A percentile compares a stretch with the other conserved stretches of the same genome.
These are phyloP conservation scores for Cyprinus carpio DNA, from an alignment of 2,113 vertebrate species.

Conservation along the genomic window DNA sequence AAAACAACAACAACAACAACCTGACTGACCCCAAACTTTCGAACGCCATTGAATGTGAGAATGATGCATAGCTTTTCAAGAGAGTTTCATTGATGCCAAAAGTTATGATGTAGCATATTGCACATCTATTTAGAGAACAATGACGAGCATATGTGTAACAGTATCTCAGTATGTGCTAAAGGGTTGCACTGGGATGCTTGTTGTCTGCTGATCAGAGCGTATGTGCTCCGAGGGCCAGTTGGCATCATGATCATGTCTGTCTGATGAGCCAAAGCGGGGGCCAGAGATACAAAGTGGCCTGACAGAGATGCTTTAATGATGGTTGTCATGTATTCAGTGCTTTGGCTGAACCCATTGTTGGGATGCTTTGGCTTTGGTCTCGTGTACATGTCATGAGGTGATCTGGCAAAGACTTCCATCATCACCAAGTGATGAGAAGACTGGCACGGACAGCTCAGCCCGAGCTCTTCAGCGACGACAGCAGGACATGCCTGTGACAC, in stretches of 20 bases:
- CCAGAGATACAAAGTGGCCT: conserved; percentile 62
- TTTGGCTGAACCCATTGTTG: conserved; percentile 63
- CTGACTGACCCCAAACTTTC: neutral
- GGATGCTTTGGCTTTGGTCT: conserved; percentile 61
- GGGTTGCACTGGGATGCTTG: neutral
- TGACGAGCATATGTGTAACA: neutral
- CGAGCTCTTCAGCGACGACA: conserved; percentile 45
- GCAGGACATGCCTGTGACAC: conserved; percentile 54
- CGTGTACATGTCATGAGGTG: conserved; percentile 58
- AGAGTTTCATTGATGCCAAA: neutral
- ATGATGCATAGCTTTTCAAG: neutral
- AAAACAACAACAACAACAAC: too few species aligned
- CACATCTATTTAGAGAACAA: conserved; percentile 34
- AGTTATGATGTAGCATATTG: neutral
- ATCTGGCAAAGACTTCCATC: conserved; percentile 52
- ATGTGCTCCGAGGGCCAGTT: conserved; percentile 27
- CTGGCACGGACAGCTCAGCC: conserved; percentile 50
- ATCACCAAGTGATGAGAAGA: conserved; percentile 59
- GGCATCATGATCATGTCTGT: conserved; percentile 27
- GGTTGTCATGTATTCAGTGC: conserved; percentile 60
- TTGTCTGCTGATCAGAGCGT: conserved; percentile 19
- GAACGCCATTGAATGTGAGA: neutral
- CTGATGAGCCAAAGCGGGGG: conserved; percentile 45
- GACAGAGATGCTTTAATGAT: conserved; percentile 61
- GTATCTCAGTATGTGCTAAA: conserved; percentile 4